phyloP scores from a whole-genome alignment of 2,888 invertebrate species.

The Mesorhabditis spiculigera region DNA sequence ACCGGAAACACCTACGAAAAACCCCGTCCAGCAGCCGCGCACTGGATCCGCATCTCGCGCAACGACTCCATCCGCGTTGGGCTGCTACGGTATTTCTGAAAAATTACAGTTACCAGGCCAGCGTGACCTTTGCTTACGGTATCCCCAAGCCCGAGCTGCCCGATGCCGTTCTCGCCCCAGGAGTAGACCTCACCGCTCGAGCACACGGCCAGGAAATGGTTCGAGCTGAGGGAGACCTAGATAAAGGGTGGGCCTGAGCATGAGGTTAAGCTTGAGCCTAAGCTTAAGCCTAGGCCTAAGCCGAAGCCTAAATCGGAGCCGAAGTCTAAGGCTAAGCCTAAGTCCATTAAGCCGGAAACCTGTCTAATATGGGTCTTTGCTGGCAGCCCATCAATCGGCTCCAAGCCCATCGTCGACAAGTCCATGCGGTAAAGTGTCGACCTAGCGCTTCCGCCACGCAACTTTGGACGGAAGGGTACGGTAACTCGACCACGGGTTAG shows the following conservation, averaged over 20 bases:
- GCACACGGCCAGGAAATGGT: neutral
- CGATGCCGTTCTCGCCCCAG: slow-evolving; percentile 71
- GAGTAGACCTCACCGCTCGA: slow-evolving; percentile 65
- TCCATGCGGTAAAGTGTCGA: slow-evolving; percentile 51
- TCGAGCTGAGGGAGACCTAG: slow-evolving; percentile 3
- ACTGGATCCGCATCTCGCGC: slow-evolving; percentile 23
- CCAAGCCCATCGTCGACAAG: slow-evolving; percentile 31
- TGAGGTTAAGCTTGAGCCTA: neutral
- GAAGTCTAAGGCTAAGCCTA: too few relatives aligned
- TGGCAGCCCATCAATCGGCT: slow-evolving; percentile 61
- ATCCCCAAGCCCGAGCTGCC: slow-evolving; percentile 68
- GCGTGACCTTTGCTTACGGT: slow-evolving; percentile 13
- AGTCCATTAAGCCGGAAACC: slow-evolving; percentile 51
- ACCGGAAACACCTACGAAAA: slow-evolving; percentile 13
- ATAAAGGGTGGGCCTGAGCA: neutral
- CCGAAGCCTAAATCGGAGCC: too few relatives aligned
- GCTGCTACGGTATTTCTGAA: neutral
- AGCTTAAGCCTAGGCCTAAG: too few relatives aligned
- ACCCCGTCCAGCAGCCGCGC: slow-evolving; percentile 25
- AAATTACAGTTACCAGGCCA: neutral
- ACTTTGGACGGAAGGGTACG: neutral
- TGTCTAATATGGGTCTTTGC: slow-evolving; percentile 64
- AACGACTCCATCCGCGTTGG: slow-evolving; percentile 18
- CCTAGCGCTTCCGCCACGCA: slow-evolving; percentile 4
- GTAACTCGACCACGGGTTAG: neutral